Conservation (phyloP, 2,888 invertebrate genomes). For the Epiblema foenella region DNA sequence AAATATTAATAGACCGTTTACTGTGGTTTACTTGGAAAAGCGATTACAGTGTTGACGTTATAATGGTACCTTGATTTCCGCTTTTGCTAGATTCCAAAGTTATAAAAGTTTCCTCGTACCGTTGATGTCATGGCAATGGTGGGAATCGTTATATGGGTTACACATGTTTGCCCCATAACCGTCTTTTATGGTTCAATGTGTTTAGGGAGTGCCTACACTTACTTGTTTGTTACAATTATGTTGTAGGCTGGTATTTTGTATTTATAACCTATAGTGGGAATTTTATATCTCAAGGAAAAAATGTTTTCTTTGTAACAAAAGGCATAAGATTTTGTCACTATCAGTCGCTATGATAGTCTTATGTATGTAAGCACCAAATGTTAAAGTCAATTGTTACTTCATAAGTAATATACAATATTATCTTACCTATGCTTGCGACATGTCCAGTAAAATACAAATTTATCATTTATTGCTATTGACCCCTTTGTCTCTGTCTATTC, state of each 20-base stretch:
- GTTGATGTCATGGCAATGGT: conserved; percentile 40
- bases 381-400: too few species aligned
- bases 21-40: conserved; percentile 7
- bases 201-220: conserved; percentile 36
- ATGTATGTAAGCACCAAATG: too few species aligned
- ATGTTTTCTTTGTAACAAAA: too few species aligned
- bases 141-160: conserved; percentile 42
- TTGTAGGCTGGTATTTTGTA: background rate
- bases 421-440: conserved; percentile 14
- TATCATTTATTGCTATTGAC: conserved; percentile 41
- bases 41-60: conserved; percentile 15
- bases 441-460: conserved; percentile 14
- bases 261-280: too few species aligned
- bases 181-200: conserved; percentile 39
- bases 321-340: too few species aligned
- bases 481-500: conserved; percentile 18
- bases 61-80: conserved; percentile 29
- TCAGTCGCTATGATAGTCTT: too few species aligned
- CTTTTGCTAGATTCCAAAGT: conserved; percentile 29
- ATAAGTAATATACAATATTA: background rate
- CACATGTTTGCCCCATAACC: conserved; percentile 40
- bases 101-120: conserved; percentile 41
- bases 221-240: conserved; percentile 11
- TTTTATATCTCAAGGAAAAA: too few species aligned
- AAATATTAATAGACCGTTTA: conserved; percentile 19